Base-by-base conservation (phyloP, 2,797 vertebrate genomes). In the Sylvia borin region DNA sequence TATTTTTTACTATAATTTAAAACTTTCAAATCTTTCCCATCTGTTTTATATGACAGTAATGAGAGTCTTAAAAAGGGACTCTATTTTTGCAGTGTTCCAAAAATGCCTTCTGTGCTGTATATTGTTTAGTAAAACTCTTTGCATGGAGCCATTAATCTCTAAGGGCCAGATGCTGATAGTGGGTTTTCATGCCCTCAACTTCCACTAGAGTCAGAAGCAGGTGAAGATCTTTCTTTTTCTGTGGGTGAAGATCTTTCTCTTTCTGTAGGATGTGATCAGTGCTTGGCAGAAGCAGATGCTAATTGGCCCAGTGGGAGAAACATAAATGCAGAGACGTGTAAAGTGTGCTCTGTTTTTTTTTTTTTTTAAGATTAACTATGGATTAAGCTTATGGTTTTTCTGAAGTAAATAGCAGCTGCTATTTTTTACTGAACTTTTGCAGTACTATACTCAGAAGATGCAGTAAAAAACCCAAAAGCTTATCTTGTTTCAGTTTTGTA, bases 41-140 rank as follows among this genome's bases (percentile, higher is more conserved):
- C 95, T 97, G 97, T 94, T 94, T 92, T 77, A 90, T 81, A 72
- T 93, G 92, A 93, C 91, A 93, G 95, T 95, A 97, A 97, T 93
- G 88, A 96, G 66, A 88, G 60, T 72, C 94, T 95, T 93, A 91
- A 97, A 96, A 96, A 84, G 92, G 34, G 42, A 80, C 48, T 92
- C 79, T 94, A 95, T 96, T 96, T 96, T 72, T 93, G 85, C 70
- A 71, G 32, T 67, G 91, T 68, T 96, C 84, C 47, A 95, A 96
- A 95, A 97, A 91, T 92, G 92, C 91, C 80, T 97, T 95, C 88
- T 95, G 92, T 88, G 68, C 70, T 91, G 70, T 47, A 70, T 93
- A 91, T 87, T 95, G 92, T 96, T 93, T 95, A 93, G 92, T 45
- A 88, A 92, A 88, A 88, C n/a, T 80, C 50, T 91, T 93, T 92